Base-by-base conservation (phyloP, 2,797 vertebrate genomes). In the Anguilla marmorata region DNA sequence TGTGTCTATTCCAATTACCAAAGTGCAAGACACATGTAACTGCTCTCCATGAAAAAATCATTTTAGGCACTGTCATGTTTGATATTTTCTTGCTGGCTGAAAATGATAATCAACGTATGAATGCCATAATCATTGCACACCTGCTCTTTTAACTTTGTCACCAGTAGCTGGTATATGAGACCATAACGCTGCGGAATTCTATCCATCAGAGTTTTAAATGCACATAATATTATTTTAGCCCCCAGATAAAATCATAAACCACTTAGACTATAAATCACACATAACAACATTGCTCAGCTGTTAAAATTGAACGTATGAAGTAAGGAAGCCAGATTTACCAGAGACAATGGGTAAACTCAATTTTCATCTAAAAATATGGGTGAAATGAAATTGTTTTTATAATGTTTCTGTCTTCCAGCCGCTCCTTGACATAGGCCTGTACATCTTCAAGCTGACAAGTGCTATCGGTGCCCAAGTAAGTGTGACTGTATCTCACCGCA, bases 381-480 rank as follows among this genome's bases (percentile, higher is more conserved):
- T 48, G 24, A 5, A 24, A 6, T 82, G 5, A 82, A 48, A 60
- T 56, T 16, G 1, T n/a, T n/a, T 30, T 30, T 87, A 92, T 88
- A 24, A 0, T 82, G 45, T 82, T 30, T 89, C 80, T 85, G 52
- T 83, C 66, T 96, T 95, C 3, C 92, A 99, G 99, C 99, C 99
- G 66, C 96, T 99, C 91, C 93, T 99, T 93, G 99, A 99, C 89
- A 99, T 99, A 72, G 96, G 96, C 89, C 94, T 99, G 50, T 99
- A 99, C 95, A 98, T 99, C 95, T 99, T 97, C 94, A 99, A 98
- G 93, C 94, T 99, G 93, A 97, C 99, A 56, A 97, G 95, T 94
- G 97, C 99, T 92, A 99, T 99, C 87, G 98, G 99, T 93, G 97
- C 96, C 91, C 98, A 99, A 97, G 98, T 99, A 93, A 95, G 93